These are phyloP conservation scores for Microvelia longipes DNA, from an alignment of 1,140 invertebrate genomes.

Conservation along the genomic window DNA sequence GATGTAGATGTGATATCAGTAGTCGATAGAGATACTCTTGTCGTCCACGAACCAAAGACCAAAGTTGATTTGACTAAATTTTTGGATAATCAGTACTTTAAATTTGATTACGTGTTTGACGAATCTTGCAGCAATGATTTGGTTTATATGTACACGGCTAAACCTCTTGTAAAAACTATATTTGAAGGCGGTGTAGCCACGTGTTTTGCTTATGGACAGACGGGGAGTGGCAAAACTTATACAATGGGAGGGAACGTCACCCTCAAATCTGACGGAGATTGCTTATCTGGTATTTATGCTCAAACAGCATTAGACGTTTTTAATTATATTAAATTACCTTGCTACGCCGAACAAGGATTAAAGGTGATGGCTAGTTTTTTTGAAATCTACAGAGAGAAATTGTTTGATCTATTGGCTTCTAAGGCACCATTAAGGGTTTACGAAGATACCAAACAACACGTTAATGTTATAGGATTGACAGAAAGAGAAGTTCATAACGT, in stretches of 20 bases:
- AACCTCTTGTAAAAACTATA: conserved; percentile 82
- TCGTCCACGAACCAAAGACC: conserved; percentile 93
- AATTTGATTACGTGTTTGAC: conserved; percentile 98
- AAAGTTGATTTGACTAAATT: conserved; percentile 98
- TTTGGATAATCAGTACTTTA: conserved; percentile 93
- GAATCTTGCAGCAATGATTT: conserved; percentile 89
- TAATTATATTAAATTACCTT: conserved; percentile 51
- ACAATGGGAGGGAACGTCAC: conserved; percentile 77
- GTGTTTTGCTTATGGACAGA: conserved; percentile 95
- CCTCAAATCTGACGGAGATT: conserved; percentile 68
- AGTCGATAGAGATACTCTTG: conserved; percentile 82
- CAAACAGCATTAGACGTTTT: conserved; percentile 87
- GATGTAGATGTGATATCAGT: conserved; percentile 96
- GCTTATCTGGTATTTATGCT: conserved; percentile 70
- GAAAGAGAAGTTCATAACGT: conserved; percentile 69
- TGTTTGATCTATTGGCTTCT: conserved; percentile 89
- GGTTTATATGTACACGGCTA: conserved; percentile 87
- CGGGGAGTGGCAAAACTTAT: conserved; percentile 80
- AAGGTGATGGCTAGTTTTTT: conserved; percentile 81
- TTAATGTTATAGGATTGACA: conserved; percentile 81
- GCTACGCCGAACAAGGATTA: conserved; percentile 64
- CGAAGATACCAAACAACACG: conserved; percentile 77
- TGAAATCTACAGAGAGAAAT: conserved; percentile 91
- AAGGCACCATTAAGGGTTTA: conserved; percentile 84
- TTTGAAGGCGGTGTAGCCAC: conserved; percentile 95